Evolutionary conservation across 2,113 vertebrate genomes (phyloP), one percentile per base, ranked within the genome.

Genomic region (Scatophagus argus): DNA sequence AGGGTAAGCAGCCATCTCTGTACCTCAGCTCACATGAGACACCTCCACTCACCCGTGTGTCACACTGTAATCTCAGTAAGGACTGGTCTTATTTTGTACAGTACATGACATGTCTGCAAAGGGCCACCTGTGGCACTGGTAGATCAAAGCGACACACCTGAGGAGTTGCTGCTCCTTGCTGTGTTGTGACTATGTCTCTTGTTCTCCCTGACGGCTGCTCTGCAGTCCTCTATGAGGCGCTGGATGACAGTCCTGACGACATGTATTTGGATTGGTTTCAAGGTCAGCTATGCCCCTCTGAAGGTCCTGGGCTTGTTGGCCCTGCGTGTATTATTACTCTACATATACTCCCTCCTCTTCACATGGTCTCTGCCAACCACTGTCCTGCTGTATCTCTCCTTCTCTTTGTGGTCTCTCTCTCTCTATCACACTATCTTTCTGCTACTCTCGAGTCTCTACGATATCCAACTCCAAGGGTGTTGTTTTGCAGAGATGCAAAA

Each of bases 251-350:
- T 90, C 92, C 92, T 76, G 94, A 95, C 77, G 93, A 94, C 92
- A 90, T 93, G 91, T 95, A 93, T 94, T 83, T 94, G 93, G 94
- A 95, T 82, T 95, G 93, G 94, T 94, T 92, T 91, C 91, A 94
- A 95, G 94, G 94, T 95, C 93, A 95, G 94, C 78, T 90, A 92
- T 87, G 75, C 73, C 80, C 73, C 78, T 38, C 54, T 76, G 72
- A 77, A 74, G 81, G 68, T 74, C 72, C 43, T 14, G 84, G 89
- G 83, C 86, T 83, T 85, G 80, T 83, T 51, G 32, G 85, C 56
- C 75, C 82, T 38, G 44, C 61, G 77, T 88, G 85, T 81, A 38
- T 74, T 65, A 13, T 67, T 69, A 59, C 52, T 82, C 59, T 70
- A 73, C 68, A 61, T 59, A 47, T 16, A 29, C 46, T 38, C 74